Evolutionary conservation across 1,140 invertebrate genomes (phyloP), one percentile per base, ranked within the genome.

Genomic region (Eupristina koningsbergeri): DNA sequence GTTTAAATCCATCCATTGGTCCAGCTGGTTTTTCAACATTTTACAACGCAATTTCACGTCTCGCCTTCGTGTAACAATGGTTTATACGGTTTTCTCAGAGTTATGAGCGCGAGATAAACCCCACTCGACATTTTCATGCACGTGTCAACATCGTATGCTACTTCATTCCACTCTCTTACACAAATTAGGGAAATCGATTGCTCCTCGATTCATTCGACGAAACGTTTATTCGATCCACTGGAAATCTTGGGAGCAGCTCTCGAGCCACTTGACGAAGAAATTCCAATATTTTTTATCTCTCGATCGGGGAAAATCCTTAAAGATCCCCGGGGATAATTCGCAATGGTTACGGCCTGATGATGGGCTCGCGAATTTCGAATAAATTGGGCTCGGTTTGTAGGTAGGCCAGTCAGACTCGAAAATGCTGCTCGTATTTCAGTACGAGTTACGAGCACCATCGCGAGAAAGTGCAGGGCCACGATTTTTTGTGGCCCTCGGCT

Each of bases 401-500:
- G 45, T 5, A 31, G 47, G 34, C 13, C 34, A 71, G 74, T 67
- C 39, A 17, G 41, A 73, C 22, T 45, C 53, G 63, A 84, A 86
- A 89, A 87, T 87, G 85, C 50, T 80, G 77, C 83, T 85, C 88
- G 86, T 89, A 89, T 88, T 89, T 89, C 88, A 89, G 89, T 85
- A 84, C 86, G 88, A 87, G 86, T 90, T 89, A 88, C 87, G 89
- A 89, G 89, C 87, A 86, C 85, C 81, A 84, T 81, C 64, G 45
- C 86, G 85, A 88, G 87, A 88, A 86, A 88, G 86, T 86, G 85
- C 76, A n/a, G n/a, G n/a, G 85, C 84, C 78, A 85, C 86, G 86
- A 88, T 88, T 89, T 88, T 88, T 88, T 86, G 87, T 47, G 85
- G 85, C 81, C 81, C 64, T 50, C 67, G 50, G 77, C 67, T 39